A percentile compares a stretch with the other conserved stretches of the same genome.
Evolutionary conservation across 2,888 invertebrate genomes (phyloP).

Genomic region (Chouioia cunea): DNA sequence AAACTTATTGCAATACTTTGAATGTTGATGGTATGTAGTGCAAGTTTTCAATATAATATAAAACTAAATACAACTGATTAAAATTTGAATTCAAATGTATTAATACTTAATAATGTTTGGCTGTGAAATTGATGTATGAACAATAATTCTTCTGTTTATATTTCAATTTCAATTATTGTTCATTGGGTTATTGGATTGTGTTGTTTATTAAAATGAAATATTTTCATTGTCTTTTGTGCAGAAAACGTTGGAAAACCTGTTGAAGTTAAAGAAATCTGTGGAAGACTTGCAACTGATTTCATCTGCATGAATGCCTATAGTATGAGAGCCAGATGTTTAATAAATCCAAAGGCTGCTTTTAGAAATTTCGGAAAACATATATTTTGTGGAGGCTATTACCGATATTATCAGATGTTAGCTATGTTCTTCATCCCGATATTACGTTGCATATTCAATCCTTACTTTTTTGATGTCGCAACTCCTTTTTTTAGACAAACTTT

Average conservation of each 20-base stretch:
- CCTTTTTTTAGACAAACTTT: conserved; percentile 67
- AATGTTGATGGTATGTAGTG: not conserved
- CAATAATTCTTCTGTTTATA: too few relatives aligned
- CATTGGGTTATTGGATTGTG: too few relatives aligned
- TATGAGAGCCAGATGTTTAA: conserved; percentile 68
- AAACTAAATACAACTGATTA: not conserved
- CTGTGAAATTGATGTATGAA: too few relatives aligned
- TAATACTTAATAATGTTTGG: too few relatives aligned
- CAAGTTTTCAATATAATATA: too few relatives aligned
- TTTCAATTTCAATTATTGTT: too few relatives aligned
- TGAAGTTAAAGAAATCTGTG: conserved; percentile 54
- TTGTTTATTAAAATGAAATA: too few relatives aligned
- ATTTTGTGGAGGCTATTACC: conserved; percentile 61
- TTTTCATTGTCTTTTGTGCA: conserved; percentile 1
- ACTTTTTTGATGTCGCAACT: conserved; percentile 63
- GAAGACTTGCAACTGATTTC: conserved; percentile 65
- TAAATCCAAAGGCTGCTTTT: conserved; percentile 68
- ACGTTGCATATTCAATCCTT: conserved; percentile 61
- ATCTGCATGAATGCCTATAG: conserved; percentile 70
- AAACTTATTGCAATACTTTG: not conserved
- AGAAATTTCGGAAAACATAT: conserved; percentile 66
- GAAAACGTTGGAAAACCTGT: conserved; percentile 24
- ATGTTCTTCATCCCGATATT: conserved; percentile 68
- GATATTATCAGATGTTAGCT: conserved; percentile 63
- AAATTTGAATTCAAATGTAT: too few relatives aligned